These are phyloP conservation scores for Melitaea athalia DNA, from an alignment of 2,888 invertebrate genomes.

Conservation along the genomic window DNA sequence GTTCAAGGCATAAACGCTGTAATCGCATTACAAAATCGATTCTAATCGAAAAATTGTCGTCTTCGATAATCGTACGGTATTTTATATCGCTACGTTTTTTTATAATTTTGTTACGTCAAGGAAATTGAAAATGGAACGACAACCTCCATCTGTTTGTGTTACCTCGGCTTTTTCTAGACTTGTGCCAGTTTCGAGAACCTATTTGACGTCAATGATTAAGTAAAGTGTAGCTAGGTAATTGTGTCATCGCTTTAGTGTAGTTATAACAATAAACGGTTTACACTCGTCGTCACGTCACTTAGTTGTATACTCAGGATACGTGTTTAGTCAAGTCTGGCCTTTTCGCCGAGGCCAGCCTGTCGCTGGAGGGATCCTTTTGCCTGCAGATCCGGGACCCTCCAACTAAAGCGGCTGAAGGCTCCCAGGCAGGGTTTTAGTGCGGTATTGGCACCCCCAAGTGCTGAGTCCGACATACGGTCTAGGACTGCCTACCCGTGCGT, in stretches of 20 bases:
- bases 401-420: too few relatives aligned
- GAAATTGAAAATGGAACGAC: constrained; percentile 6
- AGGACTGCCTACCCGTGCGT: too few relatives aligned
- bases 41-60: constrained; percentile 26
- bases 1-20: constrained; percentile 21
- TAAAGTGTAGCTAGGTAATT: not conserved
- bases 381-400: too few relatives aligned
- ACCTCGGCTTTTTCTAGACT: not conserved
- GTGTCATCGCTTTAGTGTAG: not conserved
- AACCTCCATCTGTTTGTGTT: not conserved
- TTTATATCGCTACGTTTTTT: constrained; percentile 19
- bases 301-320: too few relatives aligned
- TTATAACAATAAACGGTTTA: not conserved
- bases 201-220: not conserved
- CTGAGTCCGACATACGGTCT: too few relatives aligned
- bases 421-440: too few relatives aligned
- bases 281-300: too few relatives aligned
- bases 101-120: constrained; percentile 18
- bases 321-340: too few relatives aligned
- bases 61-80: constrained; percentile 19
- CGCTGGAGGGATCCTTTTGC: too few relatives aligned
- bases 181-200: not conserved
- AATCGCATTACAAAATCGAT: constrained; percentile 32
- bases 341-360: too few relatives aligned
- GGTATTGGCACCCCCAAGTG: too few relatives aligned